Evolutionary conservation across 2,797 vertebrate genomes (phyloP), one percentile per base, ranked within the genome.

Genomic region (Rhinophrynus dorsalis): DNA sequence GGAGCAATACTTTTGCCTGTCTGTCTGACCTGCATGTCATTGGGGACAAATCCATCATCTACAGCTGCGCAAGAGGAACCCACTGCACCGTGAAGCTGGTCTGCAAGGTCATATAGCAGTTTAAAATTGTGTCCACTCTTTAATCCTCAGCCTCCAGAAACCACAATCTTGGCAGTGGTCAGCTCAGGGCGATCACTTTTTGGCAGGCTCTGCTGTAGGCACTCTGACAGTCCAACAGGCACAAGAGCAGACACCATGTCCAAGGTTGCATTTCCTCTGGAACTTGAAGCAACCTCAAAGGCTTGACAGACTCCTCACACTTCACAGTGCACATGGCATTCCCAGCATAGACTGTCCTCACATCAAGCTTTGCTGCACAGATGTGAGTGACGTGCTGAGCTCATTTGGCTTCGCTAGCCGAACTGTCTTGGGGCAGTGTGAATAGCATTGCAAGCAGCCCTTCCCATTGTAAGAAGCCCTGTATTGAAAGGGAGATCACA

Each of bases 1-100:
- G 96, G 97, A 77, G 96, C 96, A 50, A 98, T 96, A 75, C 98
- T 99, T 85, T 99, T 99, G 80, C 97, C 97, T 0, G 96, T 99
- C 88, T 99, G 96, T 88, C 96, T 96, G 72, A 98, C 95, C 82
- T 99, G 97, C 95, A 98, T 84, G 83, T 98, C 96, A 68, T 98
- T 98, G 57, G 96, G 95, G 75, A 98, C 96, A 77, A 94, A 99
- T 37, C 97, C 97, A 81, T 96, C 96, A 80, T 98, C 96, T 61
- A 99, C 96, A 62, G 96, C 97, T 68, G 96, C 97, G 85, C 96
- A 93, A 79, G 97, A 98, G 66, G 97, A 96, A 72, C 97, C 96
- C 74, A 99, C 96, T 89, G 97, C 97, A 80, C 96, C 97, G 42
- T 98, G 89, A 74, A 99, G 69, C 10, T 96, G 93, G 84, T 98